Base-by-base conservation (phyloP, 2,888 invertebrate genomes). In the Epinotia brunnichana region DNA sequence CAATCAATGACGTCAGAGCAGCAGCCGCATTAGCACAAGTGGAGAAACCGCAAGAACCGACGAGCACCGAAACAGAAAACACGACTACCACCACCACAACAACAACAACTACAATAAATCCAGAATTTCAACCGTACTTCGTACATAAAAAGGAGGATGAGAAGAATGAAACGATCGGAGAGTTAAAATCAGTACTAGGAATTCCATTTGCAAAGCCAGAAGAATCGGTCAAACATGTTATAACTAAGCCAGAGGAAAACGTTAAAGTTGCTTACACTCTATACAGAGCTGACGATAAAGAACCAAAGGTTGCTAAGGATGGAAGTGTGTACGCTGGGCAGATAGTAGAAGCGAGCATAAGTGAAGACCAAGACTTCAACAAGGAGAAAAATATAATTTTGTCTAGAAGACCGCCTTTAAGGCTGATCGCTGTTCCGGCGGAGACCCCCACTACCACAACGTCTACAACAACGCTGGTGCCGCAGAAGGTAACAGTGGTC, bases 1-100 rank as follows among this genome's bases (percentile, higher is more conserved):
- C 95, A 0, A 86, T 95, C 41, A 95, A 95, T 15, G 95, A 94
- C 76, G 94, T 94, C 29, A 94, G 95, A 83, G 94, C 94, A 0
- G 95, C 95, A 13, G 95, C 95, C 62, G 94, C 94, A 44, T 81
- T 95, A 70, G 94, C 94, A 0, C 94, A 95, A 73, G 87, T 94
- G 1, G 95, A 95, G 75, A 94, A 94, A 66, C 92, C 94, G 17
- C 94, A 94, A 61, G 93, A 94, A 80, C 85, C 91, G 80, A 75
- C 81, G 61, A 77, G 83, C 29, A 19, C 60, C 29, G 71, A 79
- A 53, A 78, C 79, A 64, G 80, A 83, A 69, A 81, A 80, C 66
- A 76, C 77, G 2, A 79, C 84, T 0, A 81, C 85, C 0, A 76
- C 75, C 11, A 69, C 77, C 5, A 54, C 60, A 41, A 69, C 53